Base-by-base conservation (phyloP, 2,113 vertebrate genomes). In the Phoxinus phoxinus region DNA sequence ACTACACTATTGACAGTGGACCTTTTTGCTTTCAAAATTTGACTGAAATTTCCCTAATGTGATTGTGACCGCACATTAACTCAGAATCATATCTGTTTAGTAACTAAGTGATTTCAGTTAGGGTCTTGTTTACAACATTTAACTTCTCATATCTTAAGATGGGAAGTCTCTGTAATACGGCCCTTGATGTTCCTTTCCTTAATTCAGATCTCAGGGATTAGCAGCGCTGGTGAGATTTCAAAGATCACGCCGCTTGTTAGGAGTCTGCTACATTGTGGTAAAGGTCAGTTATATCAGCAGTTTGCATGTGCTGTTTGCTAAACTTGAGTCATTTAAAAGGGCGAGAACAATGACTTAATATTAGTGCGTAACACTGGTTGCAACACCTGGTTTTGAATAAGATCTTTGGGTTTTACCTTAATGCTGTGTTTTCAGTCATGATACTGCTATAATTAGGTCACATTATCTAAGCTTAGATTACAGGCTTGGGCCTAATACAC, bases 201-300 rank as follows among this genome's bases (percentile, higher is more conserved):
- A 92, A 96, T 87, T 12, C 27, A 80, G 85, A 41, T 82, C 90
- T 11, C 81, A 99, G 97, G 96, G 95, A 0, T 91, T 99, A 87
- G 98, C 97, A 84, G 97, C 97, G 5, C 94, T 99, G 82, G 96
- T 99, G 67, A 96, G 95, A 88, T 99, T 99, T 87, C 97, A 98
- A 81, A 93, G 97, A 82, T 98, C 97, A 25, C 95, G 96, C 58
- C 96, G 96, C 21, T 94, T 99, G 82, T 90, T 99, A 83, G 98
- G 98, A 63, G 97, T 99, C 84, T 98, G 97, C 95, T 99, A 99
- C 89, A 97, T 99, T 89, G 98, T 99, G 85, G 96, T 99, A 67
- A 99, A 99, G 98, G 98, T 99, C 95, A 95, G 30, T 67, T 53
- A 59, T 32, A 53, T 82, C 80, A 82, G 19, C 44, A 32, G 2